Evolutionary conservation across 2,888 invertebrate genomes (phyloP), one percentile per base, ranked within the genome.

Genomic region (Synanthedon tipuliformis): DNA sequence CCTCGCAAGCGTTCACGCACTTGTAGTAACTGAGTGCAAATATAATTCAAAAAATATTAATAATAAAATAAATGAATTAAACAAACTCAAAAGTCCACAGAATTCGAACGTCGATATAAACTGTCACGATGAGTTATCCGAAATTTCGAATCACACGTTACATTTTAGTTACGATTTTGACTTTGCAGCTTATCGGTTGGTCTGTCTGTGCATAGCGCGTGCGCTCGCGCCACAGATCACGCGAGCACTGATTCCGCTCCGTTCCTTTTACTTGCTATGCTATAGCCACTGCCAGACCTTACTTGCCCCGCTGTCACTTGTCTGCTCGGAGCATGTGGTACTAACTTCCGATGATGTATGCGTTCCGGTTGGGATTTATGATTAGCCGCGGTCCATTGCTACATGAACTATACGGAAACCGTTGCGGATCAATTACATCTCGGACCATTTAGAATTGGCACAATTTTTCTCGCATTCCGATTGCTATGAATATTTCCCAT

Each of bases 281-380:
- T n/a, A n/a, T n/a, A n/a, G n/a, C n/a, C n/a, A n/a, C n/a, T n/a
- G 69, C 71, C 71, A 60, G 49, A 60, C 57, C 67, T 70, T 69
- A 65, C 61, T 57, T 60, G 64, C 73, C 72, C 69, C 72, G 68
- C 41, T 53, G 71, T 67, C 71, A 72, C 61, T 70, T 57, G 59
- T 56, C 59, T 68, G 34, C 8, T 57, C 64, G 55, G 61, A 62
- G 58, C 59, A 61, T 54, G 50, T 53, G 55, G 56, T 51, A 53
- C 51, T 53, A 69, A 75, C 81, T 81, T 85, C 83, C 83, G 84
- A 83, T 78, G 77, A 78, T 77, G 66, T 67, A 69, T 71, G 57
- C 59, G 71, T 76, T 79, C 81, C 81, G 83, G 75, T 73, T 78
- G 68, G 68, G 59, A 66, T 68, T 67, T 64, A 64, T 69, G 60